These are phyloP conservation scores for Perodicticus potto DNA, from an alignment of 2,797 vertebrate species.

Conservation along the genomic window DNA sequence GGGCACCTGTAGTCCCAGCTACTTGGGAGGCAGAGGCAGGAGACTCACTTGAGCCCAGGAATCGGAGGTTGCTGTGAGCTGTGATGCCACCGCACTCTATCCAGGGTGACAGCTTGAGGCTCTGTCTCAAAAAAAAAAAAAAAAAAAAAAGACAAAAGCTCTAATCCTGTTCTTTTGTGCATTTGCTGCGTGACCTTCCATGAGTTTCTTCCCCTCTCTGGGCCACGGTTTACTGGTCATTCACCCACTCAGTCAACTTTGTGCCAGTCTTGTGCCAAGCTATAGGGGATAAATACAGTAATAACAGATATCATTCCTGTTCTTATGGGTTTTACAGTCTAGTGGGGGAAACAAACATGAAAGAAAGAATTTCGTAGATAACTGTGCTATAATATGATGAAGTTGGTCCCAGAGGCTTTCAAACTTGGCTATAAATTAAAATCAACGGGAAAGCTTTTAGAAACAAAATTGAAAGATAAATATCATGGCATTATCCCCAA, in stretches of 20 bases:
- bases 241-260: neutral
- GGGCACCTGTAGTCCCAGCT: too few relatives aligned
- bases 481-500: neutral
- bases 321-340: neutral
- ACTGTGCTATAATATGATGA: neutral
- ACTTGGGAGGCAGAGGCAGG: too few relatives aligned
- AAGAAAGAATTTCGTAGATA: conserved; percentile 27
- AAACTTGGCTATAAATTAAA: neutral
- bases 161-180: neutral
- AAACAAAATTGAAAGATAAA: neutral
- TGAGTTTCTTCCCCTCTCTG: neutral
- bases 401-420: neutral
- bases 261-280: neutral
- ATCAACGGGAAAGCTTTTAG: neutral
- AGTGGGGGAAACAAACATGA: neutral
- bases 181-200: neutral
- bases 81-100: too few relatives aligned
- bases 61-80: too few relatives aligned
- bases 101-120: too few relatives aligned
- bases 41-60: too few relatives aligned
- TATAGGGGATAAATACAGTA: neutral
- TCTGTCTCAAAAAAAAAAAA: too few relatives aligned
- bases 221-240: neutral
- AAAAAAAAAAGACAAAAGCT: neutral
- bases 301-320: neutral